A percentile compares a stretch with the other conserved stretches of the same genome.
These are phyloP conservation scores for Noctua fimbriata DNA, from an alignment of 2,888 invertebrate species.

Conservation along the genomic window DNA sequence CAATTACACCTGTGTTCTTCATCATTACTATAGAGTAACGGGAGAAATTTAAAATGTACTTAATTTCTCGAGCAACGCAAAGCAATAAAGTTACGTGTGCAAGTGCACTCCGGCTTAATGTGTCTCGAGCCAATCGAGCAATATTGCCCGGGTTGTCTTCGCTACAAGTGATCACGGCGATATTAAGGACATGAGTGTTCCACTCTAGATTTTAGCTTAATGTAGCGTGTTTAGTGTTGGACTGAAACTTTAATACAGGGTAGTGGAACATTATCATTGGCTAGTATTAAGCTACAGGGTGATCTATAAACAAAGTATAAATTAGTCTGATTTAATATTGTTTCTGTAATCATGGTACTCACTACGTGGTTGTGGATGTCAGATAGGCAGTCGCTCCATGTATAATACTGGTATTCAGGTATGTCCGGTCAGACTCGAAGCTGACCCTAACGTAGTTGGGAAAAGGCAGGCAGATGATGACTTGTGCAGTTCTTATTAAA, in stretches of 20 bases:
- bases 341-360: no score
- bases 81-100: conserved; percentile 26
- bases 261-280: not conserved
- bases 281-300: no score
- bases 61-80: not conserved
- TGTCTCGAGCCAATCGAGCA: conserved; percentile 31
- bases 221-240: not conserved
- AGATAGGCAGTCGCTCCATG: no score
- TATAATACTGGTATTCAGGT: no score
- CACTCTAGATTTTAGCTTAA: conserved; percentile 15
- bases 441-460: no score
- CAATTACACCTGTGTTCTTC: not conserved
- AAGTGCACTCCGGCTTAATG: conserved; percentile 38
- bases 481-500: no score
- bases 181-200: conserved; percentile 27
- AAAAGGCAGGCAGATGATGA: no score
- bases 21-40: not conserved
- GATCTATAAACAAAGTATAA: no score
- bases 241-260: not conserved
- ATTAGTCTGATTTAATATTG: no score
- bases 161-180: conserved; percentile 10
- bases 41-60: not conserved
- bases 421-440: no score
- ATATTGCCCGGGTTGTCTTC: conserved; percentile 41
- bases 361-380: no score